A percentile compares a stretch with the other conserved stretches of the same genome.
phyloP scores from a whole-genome alignment of 2,797 vertebrate genomes.

The Chromobotia macracanthus region DNA sequence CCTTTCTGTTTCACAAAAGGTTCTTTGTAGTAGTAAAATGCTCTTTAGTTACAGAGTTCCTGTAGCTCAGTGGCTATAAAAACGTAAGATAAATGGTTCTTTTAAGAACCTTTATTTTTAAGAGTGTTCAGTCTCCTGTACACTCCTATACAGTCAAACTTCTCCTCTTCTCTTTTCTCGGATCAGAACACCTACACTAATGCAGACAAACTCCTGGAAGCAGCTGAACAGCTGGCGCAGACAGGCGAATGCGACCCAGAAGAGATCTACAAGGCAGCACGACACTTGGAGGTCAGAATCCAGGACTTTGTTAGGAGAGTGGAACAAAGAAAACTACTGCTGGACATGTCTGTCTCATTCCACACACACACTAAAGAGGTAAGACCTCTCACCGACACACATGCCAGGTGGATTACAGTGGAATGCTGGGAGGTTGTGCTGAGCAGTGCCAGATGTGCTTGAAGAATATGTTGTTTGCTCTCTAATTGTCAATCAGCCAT shows the following conservation, averaged over 20 bases:
- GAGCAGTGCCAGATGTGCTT: slow-evolving; percentile 61
- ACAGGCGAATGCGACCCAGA: slow-evolving; percentile 98
- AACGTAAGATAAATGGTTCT: too few species aligned
- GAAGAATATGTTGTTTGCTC: slow-evolving; percentile 23
- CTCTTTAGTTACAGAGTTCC: too few species aligned
- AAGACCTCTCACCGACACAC: slow-evolving; percentile 60
- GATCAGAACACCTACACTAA: slow-evolving; percentile 97
- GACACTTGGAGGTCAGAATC: slow-evolving; percentile 96
- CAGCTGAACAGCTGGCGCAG: slow-evolving; percentile 95
- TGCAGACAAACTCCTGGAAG: slow-evolving; percentile 97
- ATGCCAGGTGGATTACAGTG: slow-evolving; percentile 58
- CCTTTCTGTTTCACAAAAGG: too few species aligned
- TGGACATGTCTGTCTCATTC: slow-evolving; percentile 98
- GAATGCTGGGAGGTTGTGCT: slow-evolving; percentile 55
- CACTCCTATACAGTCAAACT: too few species aligned
- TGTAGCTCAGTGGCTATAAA: too few species aligned
- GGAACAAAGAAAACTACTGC: slow-evolving; percentile 94
- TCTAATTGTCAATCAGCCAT: slow-evolving; percentile 22
- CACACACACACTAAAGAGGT: slow-evolving; percentile 98
- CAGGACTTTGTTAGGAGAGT: slow-evolving; percentile 97
- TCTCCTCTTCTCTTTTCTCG: slow-evolving; percentile 17
- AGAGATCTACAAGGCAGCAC: slow-evolving; percentile 97
- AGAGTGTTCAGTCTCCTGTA: too few species aligned
- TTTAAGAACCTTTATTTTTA: too few species aligned
- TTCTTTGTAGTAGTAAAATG: too few species aligned